These are phyloP conservation scores for Bedellia somnulentella DNA, from an alignment of 2,888 invertebrate species.

Conservation along the genomic window DNA sequence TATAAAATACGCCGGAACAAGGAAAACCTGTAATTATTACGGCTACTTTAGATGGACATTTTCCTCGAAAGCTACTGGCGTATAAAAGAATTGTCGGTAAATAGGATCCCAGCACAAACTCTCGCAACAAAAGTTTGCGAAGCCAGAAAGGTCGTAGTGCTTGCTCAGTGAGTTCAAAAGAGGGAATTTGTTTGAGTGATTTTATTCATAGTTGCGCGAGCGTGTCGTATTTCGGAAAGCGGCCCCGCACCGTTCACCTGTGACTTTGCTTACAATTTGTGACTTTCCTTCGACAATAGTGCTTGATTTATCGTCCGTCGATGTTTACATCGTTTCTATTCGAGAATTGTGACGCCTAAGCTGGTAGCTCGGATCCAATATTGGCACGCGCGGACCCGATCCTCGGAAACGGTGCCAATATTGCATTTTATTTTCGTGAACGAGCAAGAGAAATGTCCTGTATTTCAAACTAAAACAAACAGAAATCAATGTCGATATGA, in stretches of 20 bases:
- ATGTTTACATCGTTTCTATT: slow-evolving; percentile 23
- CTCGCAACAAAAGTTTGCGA: too few relatives aligned
- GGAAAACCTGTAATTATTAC: too few relatives aligned
- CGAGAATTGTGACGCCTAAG: slow-evolving; percentile 22
- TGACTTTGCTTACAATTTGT: slow-evolving; percentile 27
- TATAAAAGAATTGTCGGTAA: too few relatives aligned
- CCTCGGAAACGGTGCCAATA: background rate
- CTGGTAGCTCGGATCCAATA: slow-evolving; percentile 15
- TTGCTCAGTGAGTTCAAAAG: background rate
- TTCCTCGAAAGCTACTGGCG: too few relatives aligned
- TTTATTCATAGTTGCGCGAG: slow-evolving; percentile 4
- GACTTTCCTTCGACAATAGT: slow-evolving; percentile 29
- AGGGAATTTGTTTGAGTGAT: slow-evolving; percentile 2
- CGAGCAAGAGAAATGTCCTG: too few relatives aligned
- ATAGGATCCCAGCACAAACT: too few relatives aligned
- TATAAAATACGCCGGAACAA: too few relatives aligned
- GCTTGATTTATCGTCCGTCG: slow-evolving; percentile 29
- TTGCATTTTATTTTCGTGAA: background rate
- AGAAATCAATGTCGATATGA: too few relatives aligned
- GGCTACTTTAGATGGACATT: too few relatives aligned
- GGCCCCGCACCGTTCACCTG: slow-evolving; percentile 1
- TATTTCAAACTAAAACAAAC: too few relatives aligned
- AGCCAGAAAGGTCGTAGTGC: too few relatives aligned
- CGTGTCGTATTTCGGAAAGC: slow-evolving; percentile 2
- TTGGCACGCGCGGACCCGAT: slow-evolving; percentile 8